phyloP scores from a whole-genome alignment of 2,113 vertebrate genomes.

The Sylvietta virens region DNA sequence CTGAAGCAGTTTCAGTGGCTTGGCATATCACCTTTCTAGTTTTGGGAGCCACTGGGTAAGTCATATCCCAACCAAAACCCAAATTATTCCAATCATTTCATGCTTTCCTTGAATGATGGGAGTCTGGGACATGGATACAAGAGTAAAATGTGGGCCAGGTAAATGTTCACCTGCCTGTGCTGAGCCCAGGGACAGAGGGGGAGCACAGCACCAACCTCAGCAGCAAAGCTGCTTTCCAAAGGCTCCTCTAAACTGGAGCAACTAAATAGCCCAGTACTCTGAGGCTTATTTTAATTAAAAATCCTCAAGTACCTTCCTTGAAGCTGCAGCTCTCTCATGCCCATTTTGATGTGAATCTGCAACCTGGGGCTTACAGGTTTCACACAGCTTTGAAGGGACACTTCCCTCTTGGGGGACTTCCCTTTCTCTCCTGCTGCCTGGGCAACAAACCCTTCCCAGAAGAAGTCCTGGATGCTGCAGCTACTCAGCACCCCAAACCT shows the following conservation, averaged over 20 bases:
- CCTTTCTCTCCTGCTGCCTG: background rate
- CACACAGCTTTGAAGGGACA: background rate
- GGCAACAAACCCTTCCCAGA: background rate
- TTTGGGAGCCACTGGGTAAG: background rate
- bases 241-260: background rate
- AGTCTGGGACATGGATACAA: background rate
- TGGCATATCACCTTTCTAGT: background rate
- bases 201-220: background rate
- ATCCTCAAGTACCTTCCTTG: background rate
- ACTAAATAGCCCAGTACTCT: background rate
- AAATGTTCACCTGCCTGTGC: background rate
- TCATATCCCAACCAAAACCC: background rate
- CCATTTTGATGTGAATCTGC: background rate
- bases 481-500: background rate
- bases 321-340: background rate
- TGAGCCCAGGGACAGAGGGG: background rate
- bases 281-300: background rate
- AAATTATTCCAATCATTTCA: too few relatives aligned
- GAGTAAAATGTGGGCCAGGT: background rate
- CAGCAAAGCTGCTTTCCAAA: background rate
- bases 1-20: background rate
- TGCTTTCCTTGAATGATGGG: background rate
- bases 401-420: background rate
- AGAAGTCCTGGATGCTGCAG: background rate
- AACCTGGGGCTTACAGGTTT: background rate